phyloP scores from a whole-genome alignment of 2,113 vertebrate genomes.

The Oenanthe melanoleuca region DNA sequence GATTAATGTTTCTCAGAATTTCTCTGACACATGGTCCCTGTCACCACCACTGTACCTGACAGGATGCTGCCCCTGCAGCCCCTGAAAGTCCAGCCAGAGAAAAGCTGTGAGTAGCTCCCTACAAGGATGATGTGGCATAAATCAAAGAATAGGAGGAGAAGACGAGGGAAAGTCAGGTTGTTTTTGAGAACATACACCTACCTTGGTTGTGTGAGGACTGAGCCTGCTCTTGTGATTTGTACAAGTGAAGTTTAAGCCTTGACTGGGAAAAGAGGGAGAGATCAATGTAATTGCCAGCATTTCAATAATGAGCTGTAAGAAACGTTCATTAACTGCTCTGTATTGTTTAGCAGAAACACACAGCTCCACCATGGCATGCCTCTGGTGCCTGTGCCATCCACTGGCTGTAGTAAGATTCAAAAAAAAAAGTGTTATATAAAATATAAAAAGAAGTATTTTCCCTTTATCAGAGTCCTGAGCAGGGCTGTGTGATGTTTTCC shows the following conservation, averaged over 20 bases:
- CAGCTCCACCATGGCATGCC: background rate
- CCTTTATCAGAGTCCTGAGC: background rate
- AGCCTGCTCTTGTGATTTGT: background rate
- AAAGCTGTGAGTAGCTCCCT: background rate
- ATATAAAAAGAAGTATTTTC: background rate
- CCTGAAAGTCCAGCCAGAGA: background rate
- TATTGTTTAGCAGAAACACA: background rate
- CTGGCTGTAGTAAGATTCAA: background rate
- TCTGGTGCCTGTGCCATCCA: background rate
- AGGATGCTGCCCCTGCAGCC: background rate
- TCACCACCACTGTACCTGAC: background rate
- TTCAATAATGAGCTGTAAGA: background rate
- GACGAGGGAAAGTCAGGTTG: background rate
- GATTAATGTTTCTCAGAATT: background rate
- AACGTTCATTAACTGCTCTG: fast-evolving
- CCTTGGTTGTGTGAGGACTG: background rate
- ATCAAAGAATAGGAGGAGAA: background rate
- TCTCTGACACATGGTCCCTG: background rate
- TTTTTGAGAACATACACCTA: background rate
- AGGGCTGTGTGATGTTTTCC: background rate
- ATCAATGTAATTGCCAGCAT: background rate
- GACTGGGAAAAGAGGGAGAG: background rate
- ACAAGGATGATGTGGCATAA: background rate
- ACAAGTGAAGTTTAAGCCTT: background rate
- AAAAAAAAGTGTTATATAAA: background rate